Base-by-base conservation (phyloP, 2,113 vertebrate species). In the Elaphurus davidianus region DNA sequence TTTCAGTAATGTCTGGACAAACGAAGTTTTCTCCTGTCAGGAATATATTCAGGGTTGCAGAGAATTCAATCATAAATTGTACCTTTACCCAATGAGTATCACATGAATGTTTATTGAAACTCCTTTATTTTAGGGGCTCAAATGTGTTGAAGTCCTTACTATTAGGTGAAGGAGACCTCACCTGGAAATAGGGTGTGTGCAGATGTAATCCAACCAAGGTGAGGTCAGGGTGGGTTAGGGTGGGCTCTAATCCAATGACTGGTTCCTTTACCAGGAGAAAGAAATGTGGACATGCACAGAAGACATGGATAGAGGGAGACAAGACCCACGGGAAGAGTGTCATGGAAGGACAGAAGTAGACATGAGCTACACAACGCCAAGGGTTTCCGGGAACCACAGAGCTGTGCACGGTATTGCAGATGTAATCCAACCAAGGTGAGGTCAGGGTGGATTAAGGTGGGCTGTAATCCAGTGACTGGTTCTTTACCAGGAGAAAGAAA, bases 261-360 rank as follows among this genome's bases (percentile, higher is more conserved):
- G 0, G 23, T 76, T 12, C 36, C 36, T 40, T 43, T 76, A 43
- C 11, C 36, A 78, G 13, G 3, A 78, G 74, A 47, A 8, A 45
- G 74, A 47, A 78, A 47, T 45, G 6, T 16, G 1, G 74, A 5
- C 7, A 78, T 0, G 3, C 7, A 15, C 2, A 76, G 71, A 74
- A 74, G 71, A 74, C 0, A 27, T 0, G 3, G 40, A 45, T 27
- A 45, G 2, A 78, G 74, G 74, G 15, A 78, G 7, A 28, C 7
- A 45, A 28, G 74, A 28, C 74, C 28, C 3, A 15, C 0, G 0
- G 28, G 23, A 62, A 62, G 60, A 62, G 11, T 7, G 1, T 43
- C 40, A 0, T 16, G 13, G 40, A 78, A 78, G 40, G 74, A 78
- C 40, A 78, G 74, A 78, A 78, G 0, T 4, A 78, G 74, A 78